Evolutionary conservation across 2,888 invertebrate species (phyloP).

Genomic region (Nymphalis polychloros): DNA sequence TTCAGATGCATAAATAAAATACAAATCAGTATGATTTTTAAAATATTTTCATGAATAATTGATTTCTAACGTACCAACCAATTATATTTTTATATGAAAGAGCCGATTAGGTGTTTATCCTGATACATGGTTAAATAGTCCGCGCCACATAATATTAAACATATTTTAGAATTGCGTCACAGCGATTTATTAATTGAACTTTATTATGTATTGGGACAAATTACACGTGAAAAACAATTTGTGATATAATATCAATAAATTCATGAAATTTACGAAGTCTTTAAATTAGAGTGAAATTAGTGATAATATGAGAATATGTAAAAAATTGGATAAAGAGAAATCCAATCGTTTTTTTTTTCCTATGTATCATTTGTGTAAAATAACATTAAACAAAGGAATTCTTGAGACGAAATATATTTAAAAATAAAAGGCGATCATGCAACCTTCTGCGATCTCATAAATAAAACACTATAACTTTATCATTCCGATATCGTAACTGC

Average conservation of each 20-base stretch:
- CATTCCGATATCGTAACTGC: constrained; percentile 25
- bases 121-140: background rate
- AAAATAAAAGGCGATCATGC: constrained; percentile 15
- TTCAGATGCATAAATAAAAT: no score
- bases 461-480: constrained; percentile 27
- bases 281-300: no score
- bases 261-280: no score
- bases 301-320: no score
- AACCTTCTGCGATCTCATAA: constrained; percentile 24
- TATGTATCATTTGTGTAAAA: background rate
- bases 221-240: no score
- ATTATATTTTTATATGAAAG: background rate
- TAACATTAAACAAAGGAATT: constrained; percentile 13
- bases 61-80: background rate
- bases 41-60: background rate
- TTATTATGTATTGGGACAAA: no score
- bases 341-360: no score
- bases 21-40: no score
- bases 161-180: no score
- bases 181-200: no score
- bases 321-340: no score
- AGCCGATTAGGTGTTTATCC: background rate
- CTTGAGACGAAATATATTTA: constrained; percentile 16
- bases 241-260: no score
- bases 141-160: background rate